These are phyloP conservation scores for Stegodyphus mimosarum DNA, from an alignment of 1,140 invertebrate species.

Conservation along the genomic window DNA sequence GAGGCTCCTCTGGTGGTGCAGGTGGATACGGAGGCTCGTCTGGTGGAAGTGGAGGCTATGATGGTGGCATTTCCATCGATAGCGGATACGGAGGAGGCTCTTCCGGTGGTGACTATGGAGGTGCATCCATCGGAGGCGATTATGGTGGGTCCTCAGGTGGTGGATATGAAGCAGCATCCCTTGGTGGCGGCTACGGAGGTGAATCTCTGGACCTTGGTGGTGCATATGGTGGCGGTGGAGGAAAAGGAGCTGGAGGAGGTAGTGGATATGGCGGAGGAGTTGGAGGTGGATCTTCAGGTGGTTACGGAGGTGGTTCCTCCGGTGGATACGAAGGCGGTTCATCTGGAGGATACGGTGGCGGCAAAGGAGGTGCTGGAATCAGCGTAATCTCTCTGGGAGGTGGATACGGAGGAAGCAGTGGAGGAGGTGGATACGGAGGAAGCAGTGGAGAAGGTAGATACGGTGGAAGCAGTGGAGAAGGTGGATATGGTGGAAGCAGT, in stretches of 20 bases:
- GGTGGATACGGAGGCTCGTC: conserved; percentile 21
- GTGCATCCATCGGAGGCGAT: conserved; percentile 3
- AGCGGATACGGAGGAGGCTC: conserved; percentile 23
- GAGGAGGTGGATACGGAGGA: background rate
- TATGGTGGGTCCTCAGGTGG: conserved; percentile 27
- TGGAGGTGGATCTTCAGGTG: conserved; percentile 18
- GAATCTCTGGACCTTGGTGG: background rate
- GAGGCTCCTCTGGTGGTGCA: conserved; percentile 29
- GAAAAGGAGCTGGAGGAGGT: conserved; percentile 10
- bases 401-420: background rate
- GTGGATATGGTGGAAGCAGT: background rate
- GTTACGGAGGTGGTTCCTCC: background rate
- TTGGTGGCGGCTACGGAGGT: conserved; percentile 34
- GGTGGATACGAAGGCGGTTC: background rate
- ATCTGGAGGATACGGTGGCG: conserved; percentile 21
- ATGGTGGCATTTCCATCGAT: conserved; percentile 14
- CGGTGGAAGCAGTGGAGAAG: background rate
- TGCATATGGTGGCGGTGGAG: conserved; percentile 31
- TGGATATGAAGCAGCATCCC: conserved; percentile 23
- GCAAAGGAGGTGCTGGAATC: conserved; percentile 16
- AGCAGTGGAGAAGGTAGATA: background rate
- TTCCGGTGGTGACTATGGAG: conserved; percentile 18
- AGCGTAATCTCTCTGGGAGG: background rate
- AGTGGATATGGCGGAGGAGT: conserved; percentile 36
- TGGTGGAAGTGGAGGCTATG: conserved; percentile 10